These are phyloP conservation scores for Diaperis boleti DNA, from an alignment of 2,888 invertebrate species.

Conservation along the genomic window DNA sequence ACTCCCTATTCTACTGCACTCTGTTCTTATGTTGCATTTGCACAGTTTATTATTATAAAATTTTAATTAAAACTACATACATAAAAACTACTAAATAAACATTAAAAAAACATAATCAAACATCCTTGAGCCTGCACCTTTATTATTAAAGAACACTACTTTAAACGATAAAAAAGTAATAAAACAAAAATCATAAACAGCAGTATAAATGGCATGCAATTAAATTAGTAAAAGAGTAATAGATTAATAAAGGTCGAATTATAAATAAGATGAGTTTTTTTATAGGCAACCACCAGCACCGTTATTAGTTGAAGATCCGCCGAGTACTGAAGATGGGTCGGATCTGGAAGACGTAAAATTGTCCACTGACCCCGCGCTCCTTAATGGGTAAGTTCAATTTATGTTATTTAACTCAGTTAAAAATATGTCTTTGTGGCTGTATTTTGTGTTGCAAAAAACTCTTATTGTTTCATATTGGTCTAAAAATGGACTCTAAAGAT, in stretches of 20 bases:
- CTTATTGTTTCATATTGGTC: too few relatives aligned
- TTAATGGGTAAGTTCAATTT: slow-evolving; percentile 64
- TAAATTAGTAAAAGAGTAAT: not conserved
- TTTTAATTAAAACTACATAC: not conserved
- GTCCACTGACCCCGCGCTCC: slow-evolving; percentile 62
- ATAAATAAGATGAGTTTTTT: slow-evolving; percentile 9
- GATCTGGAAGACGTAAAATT: slow-evolving; percentile 63
- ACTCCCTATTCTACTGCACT: not conserved
- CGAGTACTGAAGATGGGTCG: slow-evolving; percentile 57
- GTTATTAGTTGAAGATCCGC: slow-evolving; percentile 53
- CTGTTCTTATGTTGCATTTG: not conserved
- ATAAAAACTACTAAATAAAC: not conserved
- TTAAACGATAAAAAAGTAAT: too few relatives aligned
- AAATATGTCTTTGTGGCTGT: too few relatives aligned
- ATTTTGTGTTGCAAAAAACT: too few relatives aligned
- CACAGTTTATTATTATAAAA: not conserved
- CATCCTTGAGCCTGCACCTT: not conserved
- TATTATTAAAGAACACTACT: not conserved
- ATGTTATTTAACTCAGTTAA: too few relatives aligned
- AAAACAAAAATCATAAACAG: not conserved
- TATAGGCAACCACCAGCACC: slow-evolving; percentile 49
- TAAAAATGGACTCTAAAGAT: too few relatives aligned
- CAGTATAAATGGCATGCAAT: not conserved
- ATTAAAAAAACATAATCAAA: not conserved
- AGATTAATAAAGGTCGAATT: not conserved